phyloP scores from a whole-genome alignment of 2,888 invertebrate species.

The Parnassius apollo region DNA sequence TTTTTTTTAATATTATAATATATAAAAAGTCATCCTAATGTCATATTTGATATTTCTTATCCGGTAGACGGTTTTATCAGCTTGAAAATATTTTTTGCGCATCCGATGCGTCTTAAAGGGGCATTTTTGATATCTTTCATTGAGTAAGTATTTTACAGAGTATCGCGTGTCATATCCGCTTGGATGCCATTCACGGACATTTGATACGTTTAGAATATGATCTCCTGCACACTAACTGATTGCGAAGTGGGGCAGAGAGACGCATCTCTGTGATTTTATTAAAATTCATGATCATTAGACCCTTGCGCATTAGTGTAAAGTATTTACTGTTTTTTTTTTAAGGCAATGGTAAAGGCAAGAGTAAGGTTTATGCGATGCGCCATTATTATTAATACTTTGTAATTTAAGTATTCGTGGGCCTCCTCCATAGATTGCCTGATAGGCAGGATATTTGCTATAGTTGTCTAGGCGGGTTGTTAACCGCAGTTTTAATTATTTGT shows the following conservation, averaged over 20 bases:
- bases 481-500: too few species aligned
- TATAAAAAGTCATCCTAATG: neutral
- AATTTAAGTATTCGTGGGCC: too few species aligned
- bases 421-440: too few species aligned
- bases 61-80: slow-evolving; percentile 51
- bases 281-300: slow-evolving; percentile 2
- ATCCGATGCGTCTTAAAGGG: slow-evolving; percentile 39
- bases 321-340: neutral
- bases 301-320: neutral
- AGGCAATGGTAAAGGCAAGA: neutral
- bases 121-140: slow-evolving; percentile 32
- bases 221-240: slow-evolving; percentile 23
- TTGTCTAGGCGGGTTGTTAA: too few species aligned
- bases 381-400: too few species aligned
- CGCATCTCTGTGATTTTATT: neutral
- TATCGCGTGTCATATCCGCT: slow-evolving; percentile 57
- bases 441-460: too few species aligned
- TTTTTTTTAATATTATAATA: too few species aligned
- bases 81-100: slow-evolving; percentile 43
- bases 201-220: slow-evolving; percentile 27
- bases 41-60: slow-evolving; percentile 15
- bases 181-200: slow-evolving; percentile 30
- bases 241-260: slow-evolving; percentile 14
- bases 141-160: slow-evolving; percentile 31
- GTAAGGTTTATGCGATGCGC: too few species aligned